Evolutionary conservation across 1,140 invertebrate species (phyloP), one percentile per base, ranked within the genome.

Genomic region (Leptinotarsa texana): DNA sequence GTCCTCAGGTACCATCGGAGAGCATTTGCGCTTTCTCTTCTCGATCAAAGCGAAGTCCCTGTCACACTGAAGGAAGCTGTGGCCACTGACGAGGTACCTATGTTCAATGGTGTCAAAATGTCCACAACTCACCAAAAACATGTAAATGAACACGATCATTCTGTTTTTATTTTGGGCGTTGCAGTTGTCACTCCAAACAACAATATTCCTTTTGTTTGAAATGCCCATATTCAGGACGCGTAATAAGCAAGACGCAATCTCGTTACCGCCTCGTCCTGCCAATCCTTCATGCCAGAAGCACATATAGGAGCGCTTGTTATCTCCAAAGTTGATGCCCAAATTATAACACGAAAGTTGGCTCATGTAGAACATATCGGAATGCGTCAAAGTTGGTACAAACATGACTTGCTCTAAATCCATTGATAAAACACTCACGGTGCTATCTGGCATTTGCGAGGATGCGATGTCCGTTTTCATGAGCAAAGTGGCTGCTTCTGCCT

Each of bases 61-160:
- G 63, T 78, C 74, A 42, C 74, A 72, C 18, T 66, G 63, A 47
- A 75, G 65, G 42, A 77, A 77, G 27, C 62, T 73, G 33, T 78
- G 76, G 47, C 72, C 77, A 57, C 65, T 75, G 22, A 78, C 70
- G 17, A 77, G 66, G 27, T 42, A 78, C 47, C 27, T 75, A 65
- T 78, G 74, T 65, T 78, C 74, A 69, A 78, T 78, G 47, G 71
- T 74, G 42, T 76, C 74, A 74, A 74, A 78, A 5, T 71, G 17
- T 27, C 72, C 74, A 78, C 6, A 67, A 72, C n/a, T 68, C 66
- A 78, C 72, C 42, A 76, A 72, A 74, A 70, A 78, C 18, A 74
- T 17, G 27, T 74, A 78, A 63, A 72, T 24, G 68, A 75, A 77
- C 15, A 75, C 51, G 42, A 77, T 68, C 70, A 75, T 75, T 68